Conservation (phyloP, 2,888 invertebrate species). For the Leptogaster cylindrica region DNA sequence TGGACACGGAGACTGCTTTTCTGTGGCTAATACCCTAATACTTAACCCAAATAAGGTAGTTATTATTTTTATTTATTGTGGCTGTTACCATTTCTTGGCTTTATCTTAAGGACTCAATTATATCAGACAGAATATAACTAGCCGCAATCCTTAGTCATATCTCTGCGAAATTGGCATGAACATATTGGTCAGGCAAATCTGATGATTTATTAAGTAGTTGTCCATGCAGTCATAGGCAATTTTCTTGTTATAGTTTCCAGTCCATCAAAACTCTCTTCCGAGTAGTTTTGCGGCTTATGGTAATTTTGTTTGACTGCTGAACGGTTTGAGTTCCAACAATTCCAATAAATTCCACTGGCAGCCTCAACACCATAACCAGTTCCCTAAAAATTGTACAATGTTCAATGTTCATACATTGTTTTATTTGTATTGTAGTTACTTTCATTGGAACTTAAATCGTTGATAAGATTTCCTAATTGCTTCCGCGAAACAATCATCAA, state of each 20-base stretch:
- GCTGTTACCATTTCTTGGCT: slow-evolving; percentile 46
- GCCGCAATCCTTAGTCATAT: slow-evolving; percentile 41
- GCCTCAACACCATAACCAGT: no score
- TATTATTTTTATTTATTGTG: slow-evolving; percentile 48
- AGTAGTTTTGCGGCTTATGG: not conserved
- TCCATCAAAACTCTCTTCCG: not conserved
- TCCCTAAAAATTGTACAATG: no score
- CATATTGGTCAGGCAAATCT: slow-evolving; percentile 45
- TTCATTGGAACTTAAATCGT: no score
- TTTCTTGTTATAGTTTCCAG: slow-evolving; percentile 5
- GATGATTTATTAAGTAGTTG: slow-evolving; percentile 43
- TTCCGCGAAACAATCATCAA: no score
- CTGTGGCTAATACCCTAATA: slow-evolving; percentile 40
- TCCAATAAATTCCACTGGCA: no score
- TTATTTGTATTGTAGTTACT: no score
- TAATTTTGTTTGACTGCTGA: no score
- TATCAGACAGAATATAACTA: slow-evolving; percentile 32
- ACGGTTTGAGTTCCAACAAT: no score
- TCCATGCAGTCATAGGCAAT: slow-evolving; percentile 20
- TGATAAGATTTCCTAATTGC: no score
- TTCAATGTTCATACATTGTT: no score
- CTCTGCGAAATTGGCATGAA: slow-evolving; percentile 41
- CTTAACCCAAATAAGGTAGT: slow-evolving; percentile 48
- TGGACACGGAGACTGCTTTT: slow-evolving; percentile 27
- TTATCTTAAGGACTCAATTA: slow-evolving; percentile 45